phyloP scores from a whole-genome alignment of 2,888 invertebrate genomes.

The Leptinotarsa haldemani region DNA sequence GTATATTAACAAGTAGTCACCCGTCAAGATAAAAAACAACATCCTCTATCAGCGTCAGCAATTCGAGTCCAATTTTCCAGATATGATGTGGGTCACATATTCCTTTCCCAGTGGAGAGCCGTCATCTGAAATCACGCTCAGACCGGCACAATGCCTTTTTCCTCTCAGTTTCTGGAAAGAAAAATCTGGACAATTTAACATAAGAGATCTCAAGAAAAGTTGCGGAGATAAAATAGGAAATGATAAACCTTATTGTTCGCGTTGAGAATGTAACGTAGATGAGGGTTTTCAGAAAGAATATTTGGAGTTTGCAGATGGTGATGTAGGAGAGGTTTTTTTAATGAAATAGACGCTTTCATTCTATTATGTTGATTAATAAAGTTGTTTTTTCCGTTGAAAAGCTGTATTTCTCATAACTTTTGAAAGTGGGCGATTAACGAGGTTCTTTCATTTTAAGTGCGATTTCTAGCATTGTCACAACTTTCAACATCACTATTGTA shows the following conservation, averaged over 20 bases:
- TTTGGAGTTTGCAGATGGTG: background rate
- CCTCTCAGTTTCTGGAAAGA: background rate
- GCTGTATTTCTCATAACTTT: too few species aligned
- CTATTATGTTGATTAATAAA: background rate
- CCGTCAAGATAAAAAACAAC: background rate
- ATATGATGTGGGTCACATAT: conserved; percentile 18
- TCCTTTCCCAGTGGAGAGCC: background rate
- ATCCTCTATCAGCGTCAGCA: background rate
- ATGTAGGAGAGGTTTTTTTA: background rate
- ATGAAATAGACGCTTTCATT: background rate
- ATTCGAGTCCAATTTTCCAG: conserved; percentile 11
- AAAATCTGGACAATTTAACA: conserved; percentile 20
- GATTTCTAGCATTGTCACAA: too few species aligned
- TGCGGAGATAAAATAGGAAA: conserved; percentile 7
- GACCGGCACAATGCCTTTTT: background rate
- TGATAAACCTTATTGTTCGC: conserved; percentile 8
- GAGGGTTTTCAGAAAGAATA: background rate
- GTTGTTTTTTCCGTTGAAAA: background rate
- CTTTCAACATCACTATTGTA: too few species aligned
- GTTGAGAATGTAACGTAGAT: background rate
- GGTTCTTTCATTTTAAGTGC: too few species aligned
- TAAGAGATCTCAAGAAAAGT: background rate
- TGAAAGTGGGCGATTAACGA: too few species aligned
- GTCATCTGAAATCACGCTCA: conserved; percentile 11
- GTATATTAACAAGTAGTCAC: too few species aligned